Evolutionary conservation across 2,888 invertebrate species (phyloP).

Genomic region (Elegia similella): DNA sequence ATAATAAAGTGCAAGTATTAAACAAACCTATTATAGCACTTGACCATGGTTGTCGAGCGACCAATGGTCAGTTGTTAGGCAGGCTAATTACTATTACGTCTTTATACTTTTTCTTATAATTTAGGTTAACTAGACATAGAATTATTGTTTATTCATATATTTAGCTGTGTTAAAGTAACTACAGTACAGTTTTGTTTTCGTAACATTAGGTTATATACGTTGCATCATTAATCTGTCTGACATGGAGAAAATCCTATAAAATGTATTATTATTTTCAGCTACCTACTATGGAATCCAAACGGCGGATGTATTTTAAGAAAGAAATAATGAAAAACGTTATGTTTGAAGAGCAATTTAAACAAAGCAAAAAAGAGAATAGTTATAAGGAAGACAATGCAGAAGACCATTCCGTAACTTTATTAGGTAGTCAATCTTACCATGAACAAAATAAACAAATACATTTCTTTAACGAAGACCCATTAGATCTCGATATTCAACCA

Average conservation of each 20-base stretch:
- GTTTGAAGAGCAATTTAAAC: neutral
- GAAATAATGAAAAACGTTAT: neutral
- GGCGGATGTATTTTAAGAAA: no score
- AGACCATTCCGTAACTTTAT: neutral
- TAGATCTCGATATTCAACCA: no score
- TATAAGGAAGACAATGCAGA: neutral
- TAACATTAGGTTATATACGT: neutral
- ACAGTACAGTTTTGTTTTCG: no score
- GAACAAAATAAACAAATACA: neutral
- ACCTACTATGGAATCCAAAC: neutral
- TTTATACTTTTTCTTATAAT: no score
- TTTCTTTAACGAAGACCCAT: neutral
- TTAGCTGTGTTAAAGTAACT: no score
- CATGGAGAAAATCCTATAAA: neutral
- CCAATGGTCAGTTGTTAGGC: no score
- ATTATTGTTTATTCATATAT: no score
- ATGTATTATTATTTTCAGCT: neutral
- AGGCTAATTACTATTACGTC: no score
- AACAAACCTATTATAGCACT: neutral
- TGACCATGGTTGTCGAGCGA: neutral
- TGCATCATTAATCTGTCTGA: no score
- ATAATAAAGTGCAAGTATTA: no score
- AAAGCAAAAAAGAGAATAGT: neutral
- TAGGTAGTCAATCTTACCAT: neutral
- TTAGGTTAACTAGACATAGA: no score